These are phyloP conservation scores for Apis cerana DNA, from an alignment of 1,140 invertebrate species.

Conservation along the genomic window DNA sequence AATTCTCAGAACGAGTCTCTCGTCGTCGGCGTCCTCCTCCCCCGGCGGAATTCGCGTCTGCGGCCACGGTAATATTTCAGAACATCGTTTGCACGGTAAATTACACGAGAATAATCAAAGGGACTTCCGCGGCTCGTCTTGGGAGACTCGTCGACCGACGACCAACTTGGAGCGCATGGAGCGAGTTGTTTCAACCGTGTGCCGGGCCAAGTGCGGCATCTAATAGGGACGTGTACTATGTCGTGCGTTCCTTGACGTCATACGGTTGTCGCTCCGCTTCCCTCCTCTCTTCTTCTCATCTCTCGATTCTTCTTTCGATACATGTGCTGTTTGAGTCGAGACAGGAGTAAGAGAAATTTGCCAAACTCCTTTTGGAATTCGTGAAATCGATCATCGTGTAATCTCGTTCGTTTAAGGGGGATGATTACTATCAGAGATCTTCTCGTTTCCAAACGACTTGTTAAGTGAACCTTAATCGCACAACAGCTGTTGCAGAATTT, in stretches of 20 bases:
- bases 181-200: slow-evolving; percentile 38
- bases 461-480: too few relatives aligned
- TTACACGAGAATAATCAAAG: slow-evolving; percentile 54
- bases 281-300: background rate
- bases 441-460: too few relatives aligned
- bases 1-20: slow-evolving; percentile 39
- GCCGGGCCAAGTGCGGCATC: slow-evolving; percentile 42
- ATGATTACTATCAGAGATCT: too few relatives aligned
- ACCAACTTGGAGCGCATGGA: slow-evolving; percentile 28
- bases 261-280: slow-evolving; percentile 37
- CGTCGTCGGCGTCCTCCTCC: slow-evolving; percentile 28
- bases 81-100: slow-evolving; percentile 53
- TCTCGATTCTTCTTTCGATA: background rate
- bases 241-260: slow-evolving; percentile 41
- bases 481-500: too few relatives aligned
- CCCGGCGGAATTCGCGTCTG: slow-evolving; percentile 31
- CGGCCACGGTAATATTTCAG: slow-evolving; percentile 50
- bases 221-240: slow-evolving; percentile 41
- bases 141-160: slow-evolving; percentile 11
- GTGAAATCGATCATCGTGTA: too few relatives aligned
- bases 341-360: too few relatives aligned
- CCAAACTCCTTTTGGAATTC: too few relatives aligned
- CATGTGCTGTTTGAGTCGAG: too few relatives aligned
- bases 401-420: too few relatives aligned
- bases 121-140: slow-evolving; percentile 35